Percentiles rank a stretch among this genome's conserved stretches.
These are phyloP conservation scores for Podarcis muralis DNA, from an alignment of 2,113 vertebrate genomes.

Conservation along the genomic window DNA sequence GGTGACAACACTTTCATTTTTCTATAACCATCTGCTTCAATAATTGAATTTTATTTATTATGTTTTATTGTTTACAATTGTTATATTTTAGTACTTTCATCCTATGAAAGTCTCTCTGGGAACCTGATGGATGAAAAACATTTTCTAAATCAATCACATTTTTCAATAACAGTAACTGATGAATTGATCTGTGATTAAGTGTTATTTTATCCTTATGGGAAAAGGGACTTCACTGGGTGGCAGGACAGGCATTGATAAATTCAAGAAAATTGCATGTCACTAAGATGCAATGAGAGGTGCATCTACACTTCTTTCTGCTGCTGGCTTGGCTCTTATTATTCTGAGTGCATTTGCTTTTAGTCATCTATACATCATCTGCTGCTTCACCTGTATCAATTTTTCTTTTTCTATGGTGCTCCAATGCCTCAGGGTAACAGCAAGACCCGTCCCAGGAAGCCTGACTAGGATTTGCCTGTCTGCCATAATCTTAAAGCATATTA, in stretches of 20 bases:
- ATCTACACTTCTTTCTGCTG: neutral
- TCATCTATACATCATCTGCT: neutral
- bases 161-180: neutral
- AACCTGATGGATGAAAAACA: neutral
- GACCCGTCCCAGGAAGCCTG: neutral
- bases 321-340: neutral
- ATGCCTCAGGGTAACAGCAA: conserved; percentile 6
- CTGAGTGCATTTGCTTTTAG: neutral
- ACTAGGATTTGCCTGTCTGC: neutral
- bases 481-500: neutral
- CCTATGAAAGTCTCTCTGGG: neutral
- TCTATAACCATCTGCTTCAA: neutral
- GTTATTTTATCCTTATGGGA: neutral
- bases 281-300: neutral
- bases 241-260: neutral
- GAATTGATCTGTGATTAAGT: neutral
- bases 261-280: neutral
- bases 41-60: neutral
- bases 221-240: neutral
- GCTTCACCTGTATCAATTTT: neutral
- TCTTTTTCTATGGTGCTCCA: neutral
- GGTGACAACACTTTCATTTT: neutral
- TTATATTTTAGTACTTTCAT: neutral
- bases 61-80: neutral
- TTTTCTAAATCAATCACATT: neutral